Conservation (phyloP, 2,797 vertebrate genomes). For the Crypturellus tataupa region DNA sequence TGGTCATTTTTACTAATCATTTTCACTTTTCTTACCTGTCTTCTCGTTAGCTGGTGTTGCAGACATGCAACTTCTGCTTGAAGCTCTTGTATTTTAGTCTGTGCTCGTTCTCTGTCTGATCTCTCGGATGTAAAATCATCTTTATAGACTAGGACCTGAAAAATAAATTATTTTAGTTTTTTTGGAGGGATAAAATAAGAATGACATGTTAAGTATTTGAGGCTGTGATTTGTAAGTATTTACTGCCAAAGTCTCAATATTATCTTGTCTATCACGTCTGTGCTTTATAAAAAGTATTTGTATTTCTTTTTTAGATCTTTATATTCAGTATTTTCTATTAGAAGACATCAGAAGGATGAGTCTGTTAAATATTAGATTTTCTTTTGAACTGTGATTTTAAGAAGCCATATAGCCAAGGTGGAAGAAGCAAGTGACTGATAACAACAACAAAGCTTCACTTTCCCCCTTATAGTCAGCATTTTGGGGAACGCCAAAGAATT, state of each 20-base stretch:
- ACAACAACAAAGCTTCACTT: background rate
- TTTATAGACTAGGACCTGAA: slow-evolving; percentile 89
- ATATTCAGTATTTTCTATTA: background rate
- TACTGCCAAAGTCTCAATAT: background rate
- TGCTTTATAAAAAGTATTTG: background rate
- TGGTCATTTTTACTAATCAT: background rate
- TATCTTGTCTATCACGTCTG: background rate
- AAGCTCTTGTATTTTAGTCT: slow-evolving; percentile 89
- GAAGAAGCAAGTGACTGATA: background rate
- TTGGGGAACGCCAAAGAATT: background rate
- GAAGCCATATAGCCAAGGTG: background rate
- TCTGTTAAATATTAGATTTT: background rate
- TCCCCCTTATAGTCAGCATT: background rate
- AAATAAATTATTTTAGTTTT: background rate
- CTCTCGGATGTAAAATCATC: slow-evolving; percentile 94
- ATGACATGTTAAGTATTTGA: background rate
- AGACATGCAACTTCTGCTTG: slow-evolving; percentile 85
- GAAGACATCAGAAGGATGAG: background rate
- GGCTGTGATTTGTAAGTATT: background rate
- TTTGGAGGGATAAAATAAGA: no score
- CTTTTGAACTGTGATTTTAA: background rate
- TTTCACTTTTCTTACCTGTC: slow-evolving; percentile 82
- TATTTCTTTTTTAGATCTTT: background rate
- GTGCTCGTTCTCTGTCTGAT: slow-evolving; percentile 91
- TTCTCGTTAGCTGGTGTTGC: slow-evolving; percentile 81